Percentiles rank a stretch among this genome's conserved stretches.
phyloP scores from a whole-genome alignment of 2,888 invertebrate genomes.

The Tineola bisselliella region DNA sequence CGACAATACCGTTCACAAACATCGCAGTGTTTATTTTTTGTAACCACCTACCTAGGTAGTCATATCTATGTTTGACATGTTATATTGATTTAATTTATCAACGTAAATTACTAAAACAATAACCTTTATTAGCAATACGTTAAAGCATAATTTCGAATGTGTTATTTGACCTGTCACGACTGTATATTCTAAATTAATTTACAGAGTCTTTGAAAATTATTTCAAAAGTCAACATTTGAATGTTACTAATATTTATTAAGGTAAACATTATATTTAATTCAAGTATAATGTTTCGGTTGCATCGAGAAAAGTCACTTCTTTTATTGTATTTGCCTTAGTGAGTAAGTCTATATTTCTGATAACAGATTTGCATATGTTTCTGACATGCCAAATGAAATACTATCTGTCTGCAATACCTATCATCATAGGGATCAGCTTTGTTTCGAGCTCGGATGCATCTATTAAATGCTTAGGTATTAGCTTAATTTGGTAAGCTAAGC shows the following conservation, averaged over 20 bases:
- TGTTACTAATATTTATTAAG: constrained; percentile 35
- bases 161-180: constrained; percentile 30
- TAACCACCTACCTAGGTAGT: constrained; percentile 1
- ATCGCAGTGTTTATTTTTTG: neutral
- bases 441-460: no score
- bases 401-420: no score
- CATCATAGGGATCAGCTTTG: no score
- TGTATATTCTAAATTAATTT: constrained; percentile 55
- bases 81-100: constrained; percentile 40
- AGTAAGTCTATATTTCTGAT: no score
- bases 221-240: constrained; percentile 43
- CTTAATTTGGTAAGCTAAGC: no score
- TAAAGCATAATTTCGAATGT: neutral
- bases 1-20: neutral
- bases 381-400: no score
- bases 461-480: no score
- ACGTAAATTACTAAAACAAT: constrained; percentile 6
- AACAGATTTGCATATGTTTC: no score
- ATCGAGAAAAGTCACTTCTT: neutral
- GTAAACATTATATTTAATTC: constrained; percentile 51
- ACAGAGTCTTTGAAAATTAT: constrained; percentile 51
- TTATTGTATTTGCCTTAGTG: no score
- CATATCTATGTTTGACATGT: constrained; percentile 8
- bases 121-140: neutral
- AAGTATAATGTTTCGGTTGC: constrained; percentile 24